Evolutionary conservation across 2,797 vertebrate species (phyloP).

Genomic region (Astyanax mexicanus): DNA sequence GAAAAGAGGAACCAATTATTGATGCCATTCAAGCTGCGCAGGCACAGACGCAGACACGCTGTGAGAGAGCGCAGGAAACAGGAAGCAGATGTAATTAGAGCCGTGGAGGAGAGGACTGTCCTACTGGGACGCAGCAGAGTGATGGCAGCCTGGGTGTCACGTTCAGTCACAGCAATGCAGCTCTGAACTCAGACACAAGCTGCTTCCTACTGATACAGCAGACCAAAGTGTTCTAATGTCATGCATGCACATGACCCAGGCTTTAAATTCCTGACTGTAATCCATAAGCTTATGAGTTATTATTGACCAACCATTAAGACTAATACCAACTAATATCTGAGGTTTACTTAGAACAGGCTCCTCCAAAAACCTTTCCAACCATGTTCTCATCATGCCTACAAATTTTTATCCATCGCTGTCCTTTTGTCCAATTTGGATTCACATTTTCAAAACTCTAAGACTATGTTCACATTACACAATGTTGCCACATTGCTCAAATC

Average conservation of each 20-base stretch:
- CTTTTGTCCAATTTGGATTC: too few relatives aligned
- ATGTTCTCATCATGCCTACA: too few relatives aligned
- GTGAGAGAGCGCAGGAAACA: constrained; percentile 40
- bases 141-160: constrained; percentile 24
- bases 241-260: not conserved
- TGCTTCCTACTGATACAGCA: constrained; percentile 36
- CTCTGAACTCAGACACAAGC: constrained; percentile 15
- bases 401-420: too few relatives aligned
- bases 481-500: too few relatives aligned
- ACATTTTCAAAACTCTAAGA: too few relatives aligned
- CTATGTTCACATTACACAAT: too few relatives aligned
- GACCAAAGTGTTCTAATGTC: not conserved
- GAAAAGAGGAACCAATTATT: constrained; percentile 40
- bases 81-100: constrained; percentile 53
- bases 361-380: too few relatives aligned
- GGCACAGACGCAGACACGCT: constrained; percentile 31
- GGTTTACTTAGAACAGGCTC: too few relatives aligned
- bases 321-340: too few relatives aligned
- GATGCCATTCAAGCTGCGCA: constrained; percentile 49
- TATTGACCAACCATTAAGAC: too few relatives aligned
- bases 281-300: too few relatives aligned
- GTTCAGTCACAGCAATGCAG: constrained; percentile 15
- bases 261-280: too few relatives aligned
- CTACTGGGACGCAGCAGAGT: constrained; percentile 16
- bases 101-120: not conserved